A percentile compares a stretch with the other conserved stretches of the same genome.
These are phyloP conservation scores for Pantherophis guttatus DNA, from an alignment of 2,113 vertebrate genomes.

Conservation along the genomic window DNA sequence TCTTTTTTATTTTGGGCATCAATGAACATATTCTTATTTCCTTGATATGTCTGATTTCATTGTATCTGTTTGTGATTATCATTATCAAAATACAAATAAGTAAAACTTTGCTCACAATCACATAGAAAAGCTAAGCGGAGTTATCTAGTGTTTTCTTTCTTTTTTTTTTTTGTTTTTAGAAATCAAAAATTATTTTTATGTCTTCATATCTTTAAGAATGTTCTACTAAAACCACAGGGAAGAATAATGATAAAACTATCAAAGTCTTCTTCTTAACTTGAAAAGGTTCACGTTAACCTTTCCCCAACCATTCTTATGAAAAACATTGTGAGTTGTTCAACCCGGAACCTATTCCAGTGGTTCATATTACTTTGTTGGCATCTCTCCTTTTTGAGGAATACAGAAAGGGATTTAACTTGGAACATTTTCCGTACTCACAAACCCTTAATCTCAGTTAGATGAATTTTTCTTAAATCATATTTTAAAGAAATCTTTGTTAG, in stretches of 20 bases:
- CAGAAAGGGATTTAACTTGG: background rate
- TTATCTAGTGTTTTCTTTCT: background rate
- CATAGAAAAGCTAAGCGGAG: background rate
- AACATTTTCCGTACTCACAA: background rate
- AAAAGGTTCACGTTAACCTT: background rate
- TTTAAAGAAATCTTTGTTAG: background rate
- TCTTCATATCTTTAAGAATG: background rate
- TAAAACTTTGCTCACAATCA: background rate
- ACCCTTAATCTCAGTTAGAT: background rate
- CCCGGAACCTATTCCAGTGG: background rate
- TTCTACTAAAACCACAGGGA: background rate
- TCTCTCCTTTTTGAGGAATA: background rate
- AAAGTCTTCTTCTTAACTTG: background rate
- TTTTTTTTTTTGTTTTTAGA: background rate
- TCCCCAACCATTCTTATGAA: background rate
- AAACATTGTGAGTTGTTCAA: background rate
- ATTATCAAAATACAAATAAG: background rate
- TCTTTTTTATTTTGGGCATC: slow-evolving; percentile 9
- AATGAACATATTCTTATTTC: background rate
- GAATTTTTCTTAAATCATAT: background rate
- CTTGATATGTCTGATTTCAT: background rate
- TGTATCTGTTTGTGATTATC: background rate
- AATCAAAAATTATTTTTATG: background rate
- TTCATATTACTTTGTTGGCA: background rate
- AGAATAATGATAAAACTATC: background rate